Base-by-base conservation (phyloP, 2,113 vertebrate genomes). In the Triplophysa siluroides region DNA sequence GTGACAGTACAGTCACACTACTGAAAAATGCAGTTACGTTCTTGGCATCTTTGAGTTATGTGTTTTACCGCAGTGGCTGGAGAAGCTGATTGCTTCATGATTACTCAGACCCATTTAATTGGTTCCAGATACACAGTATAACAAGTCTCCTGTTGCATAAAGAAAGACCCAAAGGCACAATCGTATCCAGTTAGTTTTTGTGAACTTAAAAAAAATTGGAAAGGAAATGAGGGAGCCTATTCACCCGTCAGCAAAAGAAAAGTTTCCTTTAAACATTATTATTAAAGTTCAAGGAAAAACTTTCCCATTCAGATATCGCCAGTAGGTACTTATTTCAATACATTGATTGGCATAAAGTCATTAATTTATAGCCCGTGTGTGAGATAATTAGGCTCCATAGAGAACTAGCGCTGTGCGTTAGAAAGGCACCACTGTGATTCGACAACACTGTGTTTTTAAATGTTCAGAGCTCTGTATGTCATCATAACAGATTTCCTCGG, bases 301-400 rank as follows among this genome's bases (percentile, higher is more conserved):
- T 79, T 26, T 38, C 45, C 18, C 9, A 69, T 74, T 78, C 23
- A 78, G 38, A 78, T 71, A 56, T 21, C 52, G 64, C 70, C 58
- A 58, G 47, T 71, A 68, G 80, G 64, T 60, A 50, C 68, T 64
- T 68, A 79, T 64, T 83, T 47, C 45, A 45, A 9, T 43, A 66
- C 23, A n/a, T 13, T 38, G 65, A 81, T 72, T 62, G 64, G 62
- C 29, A 65, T 66, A 29, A 38, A 78, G 71, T 81, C 74, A 79
- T 83, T 81, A 62, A 81, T 85, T 83, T 83, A 61, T 70, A 85
- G 81, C 38, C 60, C 45, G 70, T 65, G 81, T 76, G 65, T 81
- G 70, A 71, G 76, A 71, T 85, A 81, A 83, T 83, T 71, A 83
- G 75, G 56, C 68, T 68, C 54, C 60, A 52, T 26, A 62, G 75